Conservation (phyloP, 2,888 invertebrate genomes). For the Drosophila kanekoi region DNA sequence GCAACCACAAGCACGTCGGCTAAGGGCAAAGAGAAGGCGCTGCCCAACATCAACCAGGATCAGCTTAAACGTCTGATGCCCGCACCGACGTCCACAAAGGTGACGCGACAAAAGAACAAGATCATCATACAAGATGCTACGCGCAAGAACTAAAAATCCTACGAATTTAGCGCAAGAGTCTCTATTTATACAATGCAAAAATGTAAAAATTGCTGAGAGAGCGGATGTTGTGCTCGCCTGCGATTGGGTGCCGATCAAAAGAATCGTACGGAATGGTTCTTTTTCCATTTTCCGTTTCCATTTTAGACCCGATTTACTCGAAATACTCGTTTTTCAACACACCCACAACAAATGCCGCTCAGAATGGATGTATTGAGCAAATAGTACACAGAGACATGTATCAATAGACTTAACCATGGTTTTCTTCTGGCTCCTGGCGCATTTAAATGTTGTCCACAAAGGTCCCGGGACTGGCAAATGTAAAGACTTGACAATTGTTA, state of each 20-base stretch:
- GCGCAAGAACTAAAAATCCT: conserved; percentile 77
- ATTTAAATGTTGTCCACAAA: conserved; percentile 37
- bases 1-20: conserved; percentile 38
- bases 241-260: not conserved
- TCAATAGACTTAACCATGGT: conserved; percentile 38
- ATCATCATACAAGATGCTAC: conserved; percentile 89
- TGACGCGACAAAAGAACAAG: conserved; percentile 93
- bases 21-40: conserved; percentile 59
- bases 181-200: no score
- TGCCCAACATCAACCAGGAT: conserved; percentile 87
- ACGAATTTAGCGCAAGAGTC: conserved; percentile 42
- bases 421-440: conserved; percentile 30
- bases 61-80: conserved; percentile 89
- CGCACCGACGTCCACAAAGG: conserved; percentile 90
- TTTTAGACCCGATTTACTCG: conserved; percentile 2
- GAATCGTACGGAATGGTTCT: not conserved
- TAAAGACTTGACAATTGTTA: conserved; percentile 71
- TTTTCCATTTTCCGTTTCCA: not conserved
- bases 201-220: no score
- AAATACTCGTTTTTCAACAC: conserved; percentile 4
- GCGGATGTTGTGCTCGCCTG: no score
- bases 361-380: conserved; percentile 27
- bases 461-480: conserved; percentile 37
- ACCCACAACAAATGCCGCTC: not conserved
- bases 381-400: conserved; percentile 39